A percentile compares a stretch with the other conserved stretches of the same genome.
Evolutionary conservation across 2,888 invertebrate species (phyloP).

Genomic region (Phortica okadai): DNA sequence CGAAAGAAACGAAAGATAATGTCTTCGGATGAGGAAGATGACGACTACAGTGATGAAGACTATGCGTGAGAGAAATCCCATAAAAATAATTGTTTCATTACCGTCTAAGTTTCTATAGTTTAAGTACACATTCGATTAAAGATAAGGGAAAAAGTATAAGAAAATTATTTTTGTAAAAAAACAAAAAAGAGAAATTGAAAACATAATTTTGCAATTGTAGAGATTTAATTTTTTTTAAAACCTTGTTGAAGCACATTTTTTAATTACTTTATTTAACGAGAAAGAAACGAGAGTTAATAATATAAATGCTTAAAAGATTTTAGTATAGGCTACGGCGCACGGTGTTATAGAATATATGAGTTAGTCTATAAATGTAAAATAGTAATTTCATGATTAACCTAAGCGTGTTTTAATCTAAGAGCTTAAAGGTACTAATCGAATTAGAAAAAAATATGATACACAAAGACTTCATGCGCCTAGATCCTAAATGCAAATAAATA

Average conservation of each 20-base stretch:
- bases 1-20: conserved; percentile 79
- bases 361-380: conserved; percentile 18
- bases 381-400: conserved; percentile 3
- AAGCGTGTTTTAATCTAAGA: conserved; percentile 22
- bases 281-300: too few species aligned
- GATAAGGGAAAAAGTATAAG: neutral
- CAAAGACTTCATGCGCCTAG: conserved; percentile 12
- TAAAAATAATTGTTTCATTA: conserved; percentile 10
- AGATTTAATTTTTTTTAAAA: neutral
- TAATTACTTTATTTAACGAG: neutral
- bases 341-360: neutral
- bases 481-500: neutral
- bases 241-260: conserved; percentile 18
- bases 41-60: conserved; percentile 81
- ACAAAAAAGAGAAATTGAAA: neutral
- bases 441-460: conserved; percentile 17
- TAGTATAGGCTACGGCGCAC: too few species aligned
- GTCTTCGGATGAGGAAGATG: conserved; percentile 81
- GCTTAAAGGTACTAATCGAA: conserved; percentile 22
- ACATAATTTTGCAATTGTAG: conserved; percentile 10
- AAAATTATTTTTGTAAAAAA: conserved; percentile 26
- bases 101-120: conserved; percentile 11
- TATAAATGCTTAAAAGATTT: too few species aligned
- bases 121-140: conserved; percentile 12
- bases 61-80: conserved; percentile 67